Conservation (phyloP, 2,888 invertebrate genomes). For the Harpalus rubripes region DNA sequence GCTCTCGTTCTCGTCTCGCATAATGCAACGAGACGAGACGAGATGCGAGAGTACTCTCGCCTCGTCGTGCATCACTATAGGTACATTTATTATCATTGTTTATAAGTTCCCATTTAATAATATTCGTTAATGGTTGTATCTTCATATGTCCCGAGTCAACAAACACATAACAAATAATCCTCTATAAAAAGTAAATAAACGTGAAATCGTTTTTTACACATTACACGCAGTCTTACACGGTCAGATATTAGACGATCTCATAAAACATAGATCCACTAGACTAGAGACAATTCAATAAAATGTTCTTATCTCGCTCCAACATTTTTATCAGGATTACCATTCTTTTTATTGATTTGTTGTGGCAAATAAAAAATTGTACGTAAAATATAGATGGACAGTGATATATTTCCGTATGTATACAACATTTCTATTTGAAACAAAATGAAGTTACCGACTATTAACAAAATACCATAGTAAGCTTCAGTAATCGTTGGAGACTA, state of each 20-base stretch:
- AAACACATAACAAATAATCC: no score
- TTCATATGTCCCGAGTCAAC: no score
- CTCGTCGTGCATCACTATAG: no score
- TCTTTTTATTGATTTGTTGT: not conserved
- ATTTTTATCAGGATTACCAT: not conserved
- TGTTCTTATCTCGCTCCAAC: not conserved
- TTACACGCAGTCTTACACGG: not conserved
- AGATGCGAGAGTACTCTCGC: no score
- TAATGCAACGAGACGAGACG: no score
- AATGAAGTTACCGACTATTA: slow-evolving; percentile 16
- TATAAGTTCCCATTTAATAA: no score
- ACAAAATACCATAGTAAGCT: slow-evolving; percentile 10
- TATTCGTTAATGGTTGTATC: no score
- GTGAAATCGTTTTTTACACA: not conserved
- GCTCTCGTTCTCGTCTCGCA: no score
- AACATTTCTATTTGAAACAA: not conserved
- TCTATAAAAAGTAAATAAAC: no score
- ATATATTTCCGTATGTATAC: no score
- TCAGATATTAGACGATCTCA: not conserved
- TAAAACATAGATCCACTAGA: not conserved
- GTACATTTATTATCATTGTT: no score
- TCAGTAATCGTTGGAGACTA: not conserved
- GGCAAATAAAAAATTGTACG: not conserved
- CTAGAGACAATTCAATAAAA: not conserved
- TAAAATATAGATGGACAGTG: not conserved